A percentile compares a stretch with the other conserved stretches of the same genome.
phyloP scores from a whole-genome alignment of 2,888 invertebrate genomes.

The Cotesia congregata region DNA sequence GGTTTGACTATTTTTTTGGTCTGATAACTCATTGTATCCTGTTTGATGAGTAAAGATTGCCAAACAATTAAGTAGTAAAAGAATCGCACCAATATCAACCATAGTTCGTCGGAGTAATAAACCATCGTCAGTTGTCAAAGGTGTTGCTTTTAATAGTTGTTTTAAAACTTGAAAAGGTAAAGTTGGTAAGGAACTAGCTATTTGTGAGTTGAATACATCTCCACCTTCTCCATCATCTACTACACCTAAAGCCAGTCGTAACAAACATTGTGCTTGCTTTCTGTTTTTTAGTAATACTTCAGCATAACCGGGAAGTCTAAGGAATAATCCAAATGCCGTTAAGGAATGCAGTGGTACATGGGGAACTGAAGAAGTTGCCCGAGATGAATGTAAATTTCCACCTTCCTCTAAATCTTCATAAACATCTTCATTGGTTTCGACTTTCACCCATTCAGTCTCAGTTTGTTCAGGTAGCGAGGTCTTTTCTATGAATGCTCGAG shows the following conservation, averaged over 20 bases:
- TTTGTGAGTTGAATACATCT: slow-evolving; percentile 80
- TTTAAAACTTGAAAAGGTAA: slow-evolving; percentile 86
- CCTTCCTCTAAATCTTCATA: slow-evolving; percentile 76
- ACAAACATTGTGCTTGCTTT: slow-evolving; percentile 86
- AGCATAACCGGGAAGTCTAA: slow-evolving; percentile 91
- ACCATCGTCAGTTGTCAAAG: slow-evolving; percentile 83
- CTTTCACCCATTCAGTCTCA: slow-evolving; percentile 76
- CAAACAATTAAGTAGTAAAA: slow-evolving; percentile 88
- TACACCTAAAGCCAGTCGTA: slow-evolving; percentile 90
- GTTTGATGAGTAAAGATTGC: slow-evolving; percentile 90
- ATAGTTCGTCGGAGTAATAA: slow-evolving; percentile 82
- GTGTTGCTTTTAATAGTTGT: slow-evolving; percentile 82
- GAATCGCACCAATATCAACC: slow-evolving; percentile 87
- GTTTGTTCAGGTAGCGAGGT: slow-evolving; percentile 73
- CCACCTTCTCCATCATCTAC: slow-evolving; percentile 93
- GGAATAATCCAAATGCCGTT: slow-evolving; percentile 89
- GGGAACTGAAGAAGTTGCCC: slow-evolving; percentile 72
- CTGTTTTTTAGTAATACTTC: slow-evolving; percentile 88
- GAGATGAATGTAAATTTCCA: slow-evolving; percentile 69
- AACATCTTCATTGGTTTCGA: slow-evolving; percentile 74
- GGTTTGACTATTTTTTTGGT: slow-evolving; percentile 61
- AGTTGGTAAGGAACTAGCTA: slow-evolving; percentile 79
- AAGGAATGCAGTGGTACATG: slow-evolving; percentile 91
- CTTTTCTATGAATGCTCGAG: slow-evolving; percentile 75
- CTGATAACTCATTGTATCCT: slow-evolving; percentile 71